Percentiles rank a stretch among this genome's conserved stretches.
phyloP scores from a whole-genome alignment of 2,888 invertebrate species.

The Paralinhomoeus sp. region DNA sequence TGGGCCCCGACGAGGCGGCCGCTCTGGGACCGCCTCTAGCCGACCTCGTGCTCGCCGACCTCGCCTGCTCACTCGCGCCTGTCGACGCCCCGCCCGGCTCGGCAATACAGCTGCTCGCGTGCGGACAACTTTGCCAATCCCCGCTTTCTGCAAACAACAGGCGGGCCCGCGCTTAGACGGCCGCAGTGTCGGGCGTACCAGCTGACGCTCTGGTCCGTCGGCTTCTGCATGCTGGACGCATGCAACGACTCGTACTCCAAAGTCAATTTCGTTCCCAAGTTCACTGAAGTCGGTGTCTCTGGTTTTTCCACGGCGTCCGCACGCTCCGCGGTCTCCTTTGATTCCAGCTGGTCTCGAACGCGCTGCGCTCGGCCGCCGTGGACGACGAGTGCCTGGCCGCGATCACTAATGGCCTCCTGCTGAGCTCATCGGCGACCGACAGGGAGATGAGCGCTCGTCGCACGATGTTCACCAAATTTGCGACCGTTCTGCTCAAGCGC shows the following conservation, averaged over 20 bases:
- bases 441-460: background rate
- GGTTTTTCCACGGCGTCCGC: background rate
- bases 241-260: conserved; percentile 38
- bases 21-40: conserved; percentile 24
- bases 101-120: too few relatives aligned
- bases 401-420: background rate
- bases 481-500: too few relatives aligned
- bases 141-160: too few relatives aligned
- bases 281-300: conserved; percentile 24
- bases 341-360: conserved; percentile 1
- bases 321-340: background rate
- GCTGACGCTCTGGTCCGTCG: conserved; percentile 47
- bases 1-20: conserved; percentile 22
- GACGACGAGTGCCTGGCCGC: background rate
- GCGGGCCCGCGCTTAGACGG: background rate
- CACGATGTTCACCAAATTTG: background rate
- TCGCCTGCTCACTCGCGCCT: background rate
- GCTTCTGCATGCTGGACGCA: conserved; percentile 48
- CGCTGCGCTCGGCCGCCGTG: background rate
- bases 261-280: conserved; percentile 29
- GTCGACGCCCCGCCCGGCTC: background rate
- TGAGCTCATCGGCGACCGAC: background rate
- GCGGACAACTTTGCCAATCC: too few relatives aligned
- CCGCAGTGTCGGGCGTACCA: conserved; percentile 39
- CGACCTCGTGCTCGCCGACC: conserved; percentile 23